Conservation (phyloP, 2,113 vertebrate genomes). For the Eleginops maclovinus region DNA sequence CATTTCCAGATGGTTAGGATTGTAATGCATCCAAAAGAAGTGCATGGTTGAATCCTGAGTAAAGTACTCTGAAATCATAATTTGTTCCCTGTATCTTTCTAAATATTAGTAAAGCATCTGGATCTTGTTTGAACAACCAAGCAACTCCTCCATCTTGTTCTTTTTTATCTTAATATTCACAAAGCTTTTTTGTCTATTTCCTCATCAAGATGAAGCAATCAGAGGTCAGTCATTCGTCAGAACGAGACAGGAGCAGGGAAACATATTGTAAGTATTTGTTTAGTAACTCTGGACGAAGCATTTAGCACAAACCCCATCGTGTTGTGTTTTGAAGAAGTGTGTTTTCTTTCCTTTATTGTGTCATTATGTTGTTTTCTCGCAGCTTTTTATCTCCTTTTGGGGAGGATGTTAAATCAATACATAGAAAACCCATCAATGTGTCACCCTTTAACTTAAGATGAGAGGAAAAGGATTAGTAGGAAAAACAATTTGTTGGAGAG, state of each 20-base stretch:
- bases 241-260: background rate
- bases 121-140: background rate
- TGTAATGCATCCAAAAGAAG: background rate
- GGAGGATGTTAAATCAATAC: background rate
- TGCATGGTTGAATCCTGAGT: background rate
- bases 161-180: background rate
- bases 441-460: background rate
- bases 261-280: background rate
- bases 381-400: background rate
- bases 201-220: background rate
- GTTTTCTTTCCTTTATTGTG: background rate
- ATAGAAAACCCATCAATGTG: background rate
- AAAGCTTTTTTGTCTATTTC: too few relatives aligned
- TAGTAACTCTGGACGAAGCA: conserved; percentile 1
- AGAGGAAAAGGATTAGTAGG: background rate
- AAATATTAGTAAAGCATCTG: background rate
- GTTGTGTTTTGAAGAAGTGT: background rate
- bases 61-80: background rate
- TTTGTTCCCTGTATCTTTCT: background rate
- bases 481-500: background rate
- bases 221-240: conserved; percentile 23
- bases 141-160: background rate
- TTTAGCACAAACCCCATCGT: too few relatives aligned
- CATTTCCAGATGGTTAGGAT: background rate
- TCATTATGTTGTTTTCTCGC: background rate